Evolutionary conservation across 2,797 vertebrate genomes (phyloP).

Genomic region (Mormyrops attenuatus): DNA sequence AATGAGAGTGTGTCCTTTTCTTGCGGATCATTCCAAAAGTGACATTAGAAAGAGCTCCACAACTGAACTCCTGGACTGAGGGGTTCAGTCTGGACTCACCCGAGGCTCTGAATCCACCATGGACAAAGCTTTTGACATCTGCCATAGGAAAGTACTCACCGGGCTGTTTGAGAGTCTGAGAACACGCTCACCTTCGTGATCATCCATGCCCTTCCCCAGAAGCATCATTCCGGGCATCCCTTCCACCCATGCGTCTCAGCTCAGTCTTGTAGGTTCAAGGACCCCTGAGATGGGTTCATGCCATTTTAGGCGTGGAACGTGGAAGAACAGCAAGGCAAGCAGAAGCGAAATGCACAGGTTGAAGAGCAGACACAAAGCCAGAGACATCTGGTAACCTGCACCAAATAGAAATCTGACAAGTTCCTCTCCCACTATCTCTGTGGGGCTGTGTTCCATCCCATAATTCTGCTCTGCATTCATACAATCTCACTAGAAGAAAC

Average conservation of each 20-base stretch:
- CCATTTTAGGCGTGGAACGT: not conserved
- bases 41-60: not conserved
- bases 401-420: slow-evolving; percentile 49
- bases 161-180: not conserved
- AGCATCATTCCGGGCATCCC: not conserved
- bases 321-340: slow-evolving; percentile 28
- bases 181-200: not conserved
- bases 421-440: not conserved
- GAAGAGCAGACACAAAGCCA: slow-evolving; percentile 15
- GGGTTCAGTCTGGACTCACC: not conserved
- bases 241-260: not conserved
- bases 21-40: not conserved
- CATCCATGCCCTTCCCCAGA: not conserved
- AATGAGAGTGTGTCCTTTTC: not conserved
- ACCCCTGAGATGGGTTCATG: not conserved
- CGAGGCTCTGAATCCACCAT: not conserved
- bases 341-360: slow-evolving; percentile 30
- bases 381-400: slow-evolving; percentile 58
- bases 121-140: not conserved
- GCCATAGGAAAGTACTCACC: not conserved
- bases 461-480: slow-evolving; percentile 12
- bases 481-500: not conserved
- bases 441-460: not conserved
- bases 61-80: not conserved
- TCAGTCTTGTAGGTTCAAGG: not conserved